Conservation (phyloP, 2,113 vertebrate species). For the Morone saxatilis region DNA sequence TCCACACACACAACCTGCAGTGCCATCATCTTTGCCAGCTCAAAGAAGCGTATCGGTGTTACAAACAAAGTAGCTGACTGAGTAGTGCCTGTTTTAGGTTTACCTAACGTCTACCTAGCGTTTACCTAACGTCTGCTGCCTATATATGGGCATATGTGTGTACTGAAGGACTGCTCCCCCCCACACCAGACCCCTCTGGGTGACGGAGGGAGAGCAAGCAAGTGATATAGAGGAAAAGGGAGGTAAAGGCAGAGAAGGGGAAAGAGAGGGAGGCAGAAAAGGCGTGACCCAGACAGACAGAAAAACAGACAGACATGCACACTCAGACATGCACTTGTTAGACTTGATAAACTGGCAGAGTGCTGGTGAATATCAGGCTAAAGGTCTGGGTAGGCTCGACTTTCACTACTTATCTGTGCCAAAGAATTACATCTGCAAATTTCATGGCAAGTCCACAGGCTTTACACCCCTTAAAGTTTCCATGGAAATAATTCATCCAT, state of each 20-base stretch:
- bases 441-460: not conserved
- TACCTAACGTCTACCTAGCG: conserved; percentile 86
- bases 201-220: conserved; percentile 33
- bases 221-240: conserved; percentile 27
- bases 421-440: conserved; percentile 39
- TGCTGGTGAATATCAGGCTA: conserved; percentile 55
- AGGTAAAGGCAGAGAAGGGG: conserved; percentile 28
- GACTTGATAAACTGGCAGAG: conserved; percentile 48
- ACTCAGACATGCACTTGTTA: conserved; percentile 31
- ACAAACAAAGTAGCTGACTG: conserved; percentile 78
- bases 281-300: conserved; percentile 52
- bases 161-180: conserved; percentile 21
- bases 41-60: conserved; percentile 75
- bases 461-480: not conserved
- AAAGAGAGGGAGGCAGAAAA: conserved; percentile 13
- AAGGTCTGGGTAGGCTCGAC: conserved; percentile 24
- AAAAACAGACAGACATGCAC: conserved; percentile 30
- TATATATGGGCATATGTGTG: conserved; percentile 80
- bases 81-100: conserved; percentile 78
- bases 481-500: conserved; percentile 16
- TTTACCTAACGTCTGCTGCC: conserved; percentile 87
- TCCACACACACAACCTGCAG: conserved; percentile 55
- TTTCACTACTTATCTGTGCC: conserved; percentile 24
- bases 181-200: conserved; percentile 53
- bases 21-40: conserved; percentile 68